Base-by-base conservation (phyloP, 2,113 vertebrate genomes). In the Hystrix cristata region DNA sequence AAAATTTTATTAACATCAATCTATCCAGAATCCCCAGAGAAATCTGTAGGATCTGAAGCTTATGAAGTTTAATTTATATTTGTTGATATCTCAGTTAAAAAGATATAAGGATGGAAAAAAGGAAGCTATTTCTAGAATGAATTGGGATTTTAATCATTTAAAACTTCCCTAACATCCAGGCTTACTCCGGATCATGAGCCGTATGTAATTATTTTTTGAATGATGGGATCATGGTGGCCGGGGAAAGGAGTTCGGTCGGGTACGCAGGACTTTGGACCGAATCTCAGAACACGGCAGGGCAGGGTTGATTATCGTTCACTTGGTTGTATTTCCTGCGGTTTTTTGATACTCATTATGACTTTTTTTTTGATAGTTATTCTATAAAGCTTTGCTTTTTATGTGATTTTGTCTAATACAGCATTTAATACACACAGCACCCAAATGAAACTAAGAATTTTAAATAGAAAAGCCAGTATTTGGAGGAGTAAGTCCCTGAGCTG, bases 111-210 rank as follows among this genome's bases (percentile, higher is more conserved):
- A 53, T 19, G 84, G 89, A 84, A 55, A 82, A 95, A 96, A 76
- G 13, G 16, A 85, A 93, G 79, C 7, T 87, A n/a, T 85, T 92
- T 60, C 15, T 57, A 60, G 88, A 95, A 65, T 95, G 67, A 89
- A 18, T 71, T 96, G 94, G 31, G n/a, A 25, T 87, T 91, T 85
- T 31, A 64, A 59, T 62, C 3, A 62, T 29, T 92, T 72, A 92
- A 92, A 18, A 23, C 94, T 15, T 10, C 10, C 6, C 51, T 60
- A 38, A 86, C 10, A 62, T 23, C 25, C 19, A 85, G 5, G 18
- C 62, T 94, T 82, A 89, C 9, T 67, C 55, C 59, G 71, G 69
- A 62, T 84, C 38, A 90, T 78, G 87, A 53, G 10, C 3, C n/a
- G 3, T 25, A 23, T 43, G 29, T 14, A 1, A 25, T 69, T 71